Evolutionary conservation across 2,888 invertebrate genomes (phyloP).

Genomic region (Tetrapedia diversipes): DNA sequence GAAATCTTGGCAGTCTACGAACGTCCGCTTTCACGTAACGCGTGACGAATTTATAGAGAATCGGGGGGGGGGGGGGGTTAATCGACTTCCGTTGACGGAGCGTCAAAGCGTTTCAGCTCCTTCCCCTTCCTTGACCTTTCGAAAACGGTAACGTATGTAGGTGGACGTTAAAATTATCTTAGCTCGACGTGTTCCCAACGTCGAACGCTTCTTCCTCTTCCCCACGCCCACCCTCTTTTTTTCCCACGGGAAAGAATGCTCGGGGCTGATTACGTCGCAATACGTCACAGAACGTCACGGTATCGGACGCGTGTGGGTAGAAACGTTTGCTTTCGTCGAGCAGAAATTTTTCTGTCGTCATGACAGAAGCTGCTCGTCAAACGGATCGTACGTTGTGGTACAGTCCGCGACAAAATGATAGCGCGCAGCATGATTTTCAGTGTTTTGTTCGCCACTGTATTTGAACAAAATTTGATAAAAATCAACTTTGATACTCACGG

Average conservation of each 20-base stretch:
- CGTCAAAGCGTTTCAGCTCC: constrained; percentile 2
- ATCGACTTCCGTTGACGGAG: constrained; percentile 9
- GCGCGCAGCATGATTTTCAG: too few species aligned
- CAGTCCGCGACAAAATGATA: too few species aligned
- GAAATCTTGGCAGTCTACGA: background rate
- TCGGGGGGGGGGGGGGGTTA: background rate
- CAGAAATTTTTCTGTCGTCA: background rate
- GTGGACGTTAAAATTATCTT: constrained; percentile 18
- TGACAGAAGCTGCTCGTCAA: background rate
- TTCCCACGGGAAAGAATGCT: background rate
- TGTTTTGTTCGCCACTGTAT: too few species aligned
- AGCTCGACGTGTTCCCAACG: background rate
- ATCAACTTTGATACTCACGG: too few species aligned
- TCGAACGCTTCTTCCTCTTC: background rate
- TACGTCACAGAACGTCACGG: constrained; percentile 6
- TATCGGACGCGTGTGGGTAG: constrained; percentile 3
- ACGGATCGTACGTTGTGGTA: background rate
- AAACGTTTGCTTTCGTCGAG: background rate
- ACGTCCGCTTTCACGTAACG: background rate
- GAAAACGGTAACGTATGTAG: constrained; percentile 21
- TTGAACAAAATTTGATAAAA: too few species aligned
- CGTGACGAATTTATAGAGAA: background rate
- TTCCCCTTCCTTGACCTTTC: constrained; percentile 18
- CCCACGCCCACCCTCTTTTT: background rate
- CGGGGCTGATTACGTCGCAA: constrained; percentile 11